Conservation (phyloP, 2,888 invertebrate species). For the Thalpophila matura region DNA sequence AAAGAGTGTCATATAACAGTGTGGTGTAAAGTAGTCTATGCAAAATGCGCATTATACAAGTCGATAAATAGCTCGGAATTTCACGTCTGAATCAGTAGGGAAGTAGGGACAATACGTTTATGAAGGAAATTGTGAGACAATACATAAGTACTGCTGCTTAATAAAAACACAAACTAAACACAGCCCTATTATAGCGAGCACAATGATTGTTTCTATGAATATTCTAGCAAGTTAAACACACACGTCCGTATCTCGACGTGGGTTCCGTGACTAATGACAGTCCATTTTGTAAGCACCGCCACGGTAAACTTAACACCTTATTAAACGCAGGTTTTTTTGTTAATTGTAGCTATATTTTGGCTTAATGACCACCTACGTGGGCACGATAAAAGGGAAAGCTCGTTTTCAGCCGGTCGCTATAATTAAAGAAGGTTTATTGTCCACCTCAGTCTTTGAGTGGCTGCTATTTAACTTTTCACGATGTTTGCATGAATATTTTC, state of each 20-base stretch:
- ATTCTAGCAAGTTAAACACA: constrained; percentile 56
- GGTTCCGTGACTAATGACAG: constrained; percentile 79
- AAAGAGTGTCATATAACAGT: not conserved
- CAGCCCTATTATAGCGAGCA: constrained; percentile 20
- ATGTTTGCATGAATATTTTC: constrained; percentile 62
- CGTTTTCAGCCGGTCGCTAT: constrained; percentile 75
- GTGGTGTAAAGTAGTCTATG: not conserved
- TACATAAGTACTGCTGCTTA: not conserved
- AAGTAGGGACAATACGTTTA: no score
- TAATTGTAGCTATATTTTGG: constrained; percentile 87
- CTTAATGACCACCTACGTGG: constrained; percentile 84
- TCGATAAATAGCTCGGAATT: not conserved
- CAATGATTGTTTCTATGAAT: constrained; percentile 49
- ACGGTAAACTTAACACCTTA: constrained; percentile 87
- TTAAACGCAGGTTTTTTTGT: constrained; percentile 88
- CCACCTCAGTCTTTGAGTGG: constrained; percentile 74
- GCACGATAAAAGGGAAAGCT: constrained; percentile 84
- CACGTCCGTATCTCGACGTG: constrained; percentile 52
- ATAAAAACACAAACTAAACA: constrained; percentile 25
- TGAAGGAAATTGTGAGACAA: not conserved
- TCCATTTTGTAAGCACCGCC: constrained; percentile 80
- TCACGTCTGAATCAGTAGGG: no score
- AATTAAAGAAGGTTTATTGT: constrained; percentile 86
- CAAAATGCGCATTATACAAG: not conserved
- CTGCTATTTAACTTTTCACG: constrained; percentile 65